Conservation (phyloP, 2,113 vertebrate species). For the Lycaon pictus region DNA sequence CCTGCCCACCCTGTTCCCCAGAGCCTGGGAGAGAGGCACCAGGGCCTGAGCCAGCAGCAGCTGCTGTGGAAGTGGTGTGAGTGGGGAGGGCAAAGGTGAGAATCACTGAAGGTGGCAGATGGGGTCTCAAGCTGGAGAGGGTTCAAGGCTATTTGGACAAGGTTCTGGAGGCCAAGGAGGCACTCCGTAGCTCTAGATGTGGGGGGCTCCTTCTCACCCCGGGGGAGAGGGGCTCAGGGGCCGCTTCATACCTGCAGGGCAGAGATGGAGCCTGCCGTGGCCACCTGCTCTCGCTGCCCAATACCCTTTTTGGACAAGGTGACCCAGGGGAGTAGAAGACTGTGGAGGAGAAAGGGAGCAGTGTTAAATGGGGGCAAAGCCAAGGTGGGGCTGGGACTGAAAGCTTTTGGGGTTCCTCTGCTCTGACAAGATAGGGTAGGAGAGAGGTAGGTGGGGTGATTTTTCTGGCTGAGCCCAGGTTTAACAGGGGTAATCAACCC, state of each 20-base stretch:
- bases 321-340: neutral
- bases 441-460: neutral
- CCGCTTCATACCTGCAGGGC: slow-evolving; percentile 92
- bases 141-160: neutral
- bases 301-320: neutral
- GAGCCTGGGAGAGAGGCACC: slow-evolving; percentile 75
- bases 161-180: slow-evolving; percentile 80
- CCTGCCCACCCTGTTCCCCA: slow-evolving; percentile 83
- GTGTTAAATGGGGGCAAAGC: neutral
- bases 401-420: neutral
- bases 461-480: neutral
- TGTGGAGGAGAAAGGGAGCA: neutral
- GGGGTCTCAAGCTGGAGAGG: neutral
- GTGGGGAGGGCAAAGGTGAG: slow-evolving; percentile 86
- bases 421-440: neutral
- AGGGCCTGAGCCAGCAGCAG: slow-evolving; percentile 1
- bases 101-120: neutral
- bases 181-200: slow-evolving; percentile 72
- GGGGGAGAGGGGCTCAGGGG: slow-evolving; percentile 89
- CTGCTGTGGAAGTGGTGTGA: neutral
- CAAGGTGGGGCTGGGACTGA: neutral
- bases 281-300: too few species aligned
- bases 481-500: neutral
- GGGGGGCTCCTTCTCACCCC: slow-evolving; percentile 69
- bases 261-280: neutral